phyloP scores from a whole-genome alignment of 1,140 invertebrate genomes.

The Hydropsyche tenuis region DNA sequence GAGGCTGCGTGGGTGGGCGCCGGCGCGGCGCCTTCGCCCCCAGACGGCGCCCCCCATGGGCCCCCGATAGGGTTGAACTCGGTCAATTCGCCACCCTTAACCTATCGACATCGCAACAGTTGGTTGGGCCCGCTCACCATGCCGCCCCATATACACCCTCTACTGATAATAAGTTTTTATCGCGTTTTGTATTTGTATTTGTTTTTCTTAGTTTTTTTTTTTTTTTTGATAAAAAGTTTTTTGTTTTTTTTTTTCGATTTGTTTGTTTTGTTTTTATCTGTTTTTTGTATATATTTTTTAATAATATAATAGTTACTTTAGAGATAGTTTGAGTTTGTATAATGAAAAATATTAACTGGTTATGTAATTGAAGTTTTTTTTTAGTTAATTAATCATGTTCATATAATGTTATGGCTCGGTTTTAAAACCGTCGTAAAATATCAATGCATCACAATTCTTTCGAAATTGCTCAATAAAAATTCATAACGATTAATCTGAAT shows the following conservation, averaged over 20 bases:
- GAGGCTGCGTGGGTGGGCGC: constrained; percentile 52
- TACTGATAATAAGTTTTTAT: constrained; percentile 5
- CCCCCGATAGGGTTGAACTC: constrained; percentile 22
- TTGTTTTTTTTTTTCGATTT: neutral
- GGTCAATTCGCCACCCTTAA: constrained; percentile 13
- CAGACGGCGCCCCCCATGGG: constrained; percentile 47
- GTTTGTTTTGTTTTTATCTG: neutral
- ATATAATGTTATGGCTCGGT: too few relatives aligned
- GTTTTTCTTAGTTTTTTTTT: neutral
- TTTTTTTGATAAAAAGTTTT: neutral
- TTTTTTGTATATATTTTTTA: too few relatives aligned
- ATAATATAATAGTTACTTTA: too few relatives aligned
- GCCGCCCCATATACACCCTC: neutral
- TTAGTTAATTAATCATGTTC: too few relatives aligned
- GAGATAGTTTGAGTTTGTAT: too few relatives aligned
- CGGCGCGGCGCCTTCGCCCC: constrained; percentile 52
- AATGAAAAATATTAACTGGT: too few relatives aligned
- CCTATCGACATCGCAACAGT: constrained; percentile 37
- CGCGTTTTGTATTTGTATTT: neutral
- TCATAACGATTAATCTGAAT: too few relatives aligned
- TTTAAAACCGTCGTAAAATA: too few relatives aligned
- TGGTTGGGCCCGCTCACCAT: constrained; percentile 14
- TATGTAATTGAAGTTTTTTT: too few relatives aligned
- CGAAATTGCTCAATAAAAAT: too few relatives aligned
- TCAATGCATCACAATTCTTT: too few relatives aligned